Conservation (phyloP, 2,888 invertebrate genomes). For the Stomorhina lunata region DNA sequence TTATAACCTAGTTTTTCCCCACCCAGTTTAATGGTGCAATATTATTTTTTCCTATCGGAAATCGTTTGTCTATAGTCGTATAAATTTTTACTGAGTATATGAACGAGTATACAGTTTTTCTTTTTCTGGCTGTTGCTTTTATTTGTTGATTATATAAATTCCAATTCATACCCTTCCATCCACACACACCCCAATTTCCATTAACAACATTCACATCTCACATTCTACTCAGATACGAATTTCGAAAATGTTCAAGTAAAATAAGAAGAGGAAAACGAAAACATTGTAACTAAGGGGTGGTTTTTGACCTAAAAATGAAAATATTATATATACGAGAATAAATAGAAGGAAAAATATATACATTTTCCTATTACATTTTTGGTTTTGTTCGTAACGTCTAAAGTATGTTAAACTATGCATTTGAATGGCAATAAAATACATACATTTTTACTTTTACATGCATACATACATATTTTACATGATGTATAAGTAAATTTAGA, state of each 20-base stretch:
- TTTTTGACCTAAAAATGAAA: slow-evolving; percentile 63
- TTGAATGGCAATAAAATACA: slow-evolving; percentile 39
- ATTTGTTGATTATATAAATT: slow-evolving; percentile 53
- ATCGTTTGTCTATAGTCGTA: slow-evolving; percentile 26
- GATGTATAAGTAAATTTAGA: slow-evolving; percentile 15
- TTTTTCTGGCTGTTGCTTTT: slow-evolving; percentile 30
- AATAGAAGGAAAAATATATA: slow-evolving; percentile 9
- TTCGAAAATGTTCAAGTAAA: neutral
- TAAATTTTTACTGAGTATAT: neutral
- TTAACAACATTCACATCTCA: neutral
- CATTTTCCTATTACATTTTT: slow-evolving; percentile 21
- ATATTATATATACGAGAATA: neutral
- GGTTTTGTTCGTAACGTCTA: slow-evolving; percentile 9
- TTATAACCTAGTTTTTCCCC: too few species aligned
- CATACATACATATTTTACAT: neutral
- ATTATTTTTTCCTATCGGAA: slow-evolving; percentile 30
- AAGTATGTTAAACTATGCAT: slow-evolving; percentile 42
- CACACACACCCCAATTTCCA: neutral
- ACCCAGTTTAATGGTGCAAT: slow-evolving; percentile 4
- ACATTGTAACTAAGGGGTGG: slow-evolving; percentile 53
- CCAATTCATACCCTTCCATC: slow-evolving; percentile 8
- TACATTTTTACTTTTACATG: neutral
- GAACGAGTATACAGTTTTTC: too few species aligned
- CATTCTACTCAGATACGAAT: slow-evolving; percentile 3
- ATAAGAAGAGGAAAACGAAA: neutral